Evolutionary conservation across 2,797 vertebrate species (phyloP), one percentile per base, ranked within the genome.

Genomic region (Taenioides sp.): DNA sequence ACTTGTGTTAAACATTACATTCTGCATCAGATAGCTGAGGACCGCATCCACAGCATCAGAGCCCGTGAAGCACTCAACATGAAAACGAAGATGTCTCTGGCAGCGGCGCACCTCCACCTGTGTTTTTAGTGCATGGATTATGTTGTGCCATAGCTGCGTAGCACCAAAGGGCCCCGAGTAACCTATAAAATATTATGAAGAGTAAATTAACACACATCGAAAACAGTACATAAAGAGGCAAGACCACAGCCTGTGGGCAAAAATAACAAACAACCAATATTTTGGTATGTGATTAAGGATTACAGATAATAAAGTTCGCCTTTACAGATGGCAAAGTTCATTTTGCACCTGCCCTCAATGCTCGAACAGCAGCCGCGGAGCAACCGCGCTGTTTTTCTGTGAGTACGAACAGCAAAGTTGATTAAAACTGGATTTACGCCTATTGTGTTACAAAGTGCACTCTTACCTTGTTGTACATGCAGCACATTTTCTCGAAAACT

Each of bases 1-100:
- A 59, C 84, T 94, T 40, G 92, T 92, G 87, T 92, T 94, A 70
- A 97, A 92, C 76, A 91, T 93, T 61, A 92, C 91, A 65, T 95
- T 97, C 89, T 96, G 95, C 95, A 96, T 96, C 74, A 96, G 86
- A 76, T 95, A 94, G 79, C 94, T 95, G 75, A 97, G 92, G 7
- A 96, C 93, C 0, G 94, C 91, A 27, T 96, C 95, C 43, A 97
- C 95, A 0, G 94, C 95, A 65, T 95, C 93, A 0, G 94, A 93
- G 59, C 95, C 94, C 0, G 93, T 93, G 81, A 97, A 98, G 78
- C 91, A 96, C 64, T 94, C 89, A 10, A 82, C 81, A 0, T 96
- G 92, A 0, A 90, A 89, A 12, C 88, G 90, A 37, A 96, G 88
- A 76, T 94, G 92, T 27, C 91, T 92, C 23, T 93, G 85, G 37